Percentiles rank a stretch among this genome's conserved stretches.
phyloP scores from a whole-genome alignment of 1,140 invertebrate species.

The Megathymus violae region DNA sequence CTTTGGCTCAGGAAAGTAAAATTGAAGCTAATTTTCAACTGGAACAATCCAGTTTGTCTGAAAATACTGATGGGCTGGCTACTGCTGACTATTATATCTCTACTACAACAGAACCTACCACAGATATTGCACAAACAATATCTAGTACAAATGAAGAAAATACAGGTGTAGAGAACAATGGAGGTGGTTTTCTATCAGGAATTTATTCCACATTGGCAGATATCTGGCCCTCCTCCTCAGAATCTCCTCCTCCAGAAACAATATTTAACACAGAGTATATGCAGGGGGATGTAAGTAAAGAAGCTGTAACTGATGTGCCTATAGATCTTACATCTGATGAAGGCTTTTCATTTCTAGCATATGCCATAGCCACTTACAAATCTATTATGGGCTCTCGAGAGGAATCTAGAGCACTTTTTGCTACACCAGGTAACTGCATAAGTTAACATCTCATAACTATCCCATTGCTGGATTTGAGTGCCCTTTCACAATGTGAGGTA shows the following conservation, averaged over 20 bases:
- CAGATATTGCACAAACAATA: constrained; percentile 26
- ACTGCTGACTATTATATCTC: constrained; percentile 23
- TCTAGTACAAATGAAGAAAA: constrained; percentile 40
- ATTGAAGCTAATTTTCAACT: background rate
- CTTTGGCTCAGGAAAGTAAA: constrained; percentile 17
- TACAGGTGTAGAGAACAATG: constrained; percentile 41
- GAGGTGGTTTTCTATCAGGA: constrained; percentile 54
- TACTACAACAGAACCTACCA: constrained; percentile 16
- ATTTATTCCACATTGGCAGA: constrained; percentile 61
- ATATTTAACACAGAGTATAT: constrained; percentile 60
- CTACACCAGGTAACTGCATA: constrained; percentile 61
- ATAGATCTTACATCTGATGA: constrained; percentile 35
- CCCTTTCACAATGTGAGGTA: too few relatives aligned
- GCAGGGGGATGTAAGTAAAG: constrained; percentile 39
- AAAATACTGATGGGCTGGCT: constrained; percentile 22
- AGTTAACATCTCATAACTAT: too few relatives aligned
- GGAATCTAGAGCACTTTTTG: constrained; percentile 61
- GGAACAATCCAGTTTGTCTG: background rate
- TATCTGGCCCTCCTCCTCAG: constrained; percentile 55
- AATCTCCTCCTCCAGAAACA: constrained; percentile 49
- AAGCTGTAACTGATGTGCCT: constrained; percentile 39
- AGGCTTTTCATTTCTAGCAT: constrained; percentile 64
- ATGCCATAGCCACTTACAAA: constrained; percentile 55
- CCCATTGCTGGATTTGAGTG: too few relatives aligned
- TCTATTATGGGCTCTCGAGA: constrained; percentile 57